Evolutionary conservation across 2,113 vertebrate genomes (phyloP), one percentile per base, ranked within the genome.

Genomic region (Scalopus aquaticus): DNA sequence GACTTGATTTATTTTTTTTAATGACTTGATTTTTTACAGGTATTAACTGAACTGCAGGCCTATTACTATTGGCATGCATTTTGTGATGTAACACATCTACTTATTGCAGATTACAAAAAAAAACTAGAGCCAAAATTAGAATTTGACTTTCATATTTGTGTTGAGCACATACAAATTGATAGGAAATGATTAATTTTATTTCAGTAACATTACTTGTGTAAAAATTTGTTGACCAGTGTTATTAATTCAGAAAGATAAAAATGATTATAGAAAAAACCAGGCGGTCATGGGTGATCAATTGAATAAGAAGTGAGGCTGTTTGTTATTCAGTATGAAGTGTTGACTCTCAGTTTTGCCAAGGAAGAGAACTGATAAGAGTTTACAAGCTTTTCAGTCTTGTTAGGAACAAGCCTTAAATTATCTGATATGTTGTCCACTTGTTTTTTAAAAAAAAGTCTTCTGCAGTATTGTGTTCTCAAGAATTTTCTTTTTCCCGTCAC

Each of bases 251-350:
- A 83, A 88, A 94, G 95, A 95, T 93, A 96, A 24, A 94, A 30
- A 15, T 58, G 20, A 0, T 3, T 90, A 42, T 74, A 39, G 88
- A 93, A 44, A 95, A 94, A 95, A 94, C 0, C 49, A 39, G 19
- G 32, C 78, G 74, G 74, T 67, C 79, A 20, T 87, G 82, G 44
- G 80, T 90, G 79, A 76, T 37, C 67, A 90, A 9, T 82, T 96
- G 81, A 56, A 22, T 22, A 51, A 51, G 49, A 51, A 20, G 20
- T 56, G 54, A 88, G 13, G 90, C 20, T 69, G 46, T 83, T 91
- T 97, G 88, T 96, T 73, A 96, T 97, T 95, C 44, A 89, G 0
- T 87, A 44, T 12, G 72, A 97, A 96, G 49, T 65, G 3, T 6
- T 93, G 22, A 6, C 22, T 42, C 9, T 72, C 93, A 87, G 87